phyloP scores from a whole-genome alignment of 2,797 vertebrate species.

The Takifugu rubripes region DNA sequence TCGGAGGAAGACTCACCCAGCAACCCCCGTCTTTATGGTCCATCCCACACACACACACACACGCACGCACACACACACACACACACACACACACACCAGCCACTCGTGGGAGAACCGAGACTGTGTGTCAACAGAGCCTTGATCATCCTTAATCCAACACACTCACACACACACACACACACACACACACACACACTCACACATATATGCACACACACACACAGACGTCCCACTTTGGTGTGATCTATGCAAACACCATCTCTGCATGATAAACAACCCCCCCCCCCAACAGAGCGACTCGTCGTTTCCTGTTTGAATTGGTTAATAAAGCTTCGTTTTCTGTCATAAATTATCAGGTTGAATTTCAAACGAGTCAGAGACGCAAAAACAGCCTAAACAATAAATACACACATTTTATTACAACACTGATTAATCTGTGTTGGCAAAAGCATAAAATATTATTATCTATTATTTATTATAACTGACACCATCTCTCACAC shows the following conservation, averaged over 20 bases:
- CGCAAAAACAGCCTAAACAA: neutral
- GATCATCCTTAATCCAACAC: slow-evolving; percentile 69
- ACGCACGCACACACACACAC: no score
- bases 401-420: no score
- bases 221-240: slow-evolving; percentile 43
- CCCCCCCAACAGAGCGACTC: slow-evolving; percentile 8
- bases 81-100: slow-evolving; percentile 2
- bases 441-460: no score
- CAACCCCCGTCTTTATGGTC: neutral
- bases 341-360: no score
- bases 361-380: neutral
- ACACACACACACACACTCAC: slow-evolving; percentile 26
- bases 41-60: neutral
- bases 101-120: slow-evolving; percentile 34
- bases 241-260: slow-evolving; percentile 76
- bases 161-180: slow-evolving; percentile 22
- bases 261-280: slow-evolving; percentile 74
- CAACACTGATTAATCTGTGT: no score
- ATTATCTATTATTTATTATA: no score
- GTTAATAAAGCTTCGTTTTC: neutral
- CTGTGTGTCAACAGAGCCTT: slow-evolving; percentile 49
- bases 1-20: neutral
- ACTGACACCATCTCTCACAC: no score
- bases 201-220: slow-evolving; percentile 25
- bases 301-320: neutral